Percentiles rank a stretch among this genome's conserved stretches.
phyloP scores from a whole-genome alignment of 2,113 vertebrate genomes.

The human region DNA sequence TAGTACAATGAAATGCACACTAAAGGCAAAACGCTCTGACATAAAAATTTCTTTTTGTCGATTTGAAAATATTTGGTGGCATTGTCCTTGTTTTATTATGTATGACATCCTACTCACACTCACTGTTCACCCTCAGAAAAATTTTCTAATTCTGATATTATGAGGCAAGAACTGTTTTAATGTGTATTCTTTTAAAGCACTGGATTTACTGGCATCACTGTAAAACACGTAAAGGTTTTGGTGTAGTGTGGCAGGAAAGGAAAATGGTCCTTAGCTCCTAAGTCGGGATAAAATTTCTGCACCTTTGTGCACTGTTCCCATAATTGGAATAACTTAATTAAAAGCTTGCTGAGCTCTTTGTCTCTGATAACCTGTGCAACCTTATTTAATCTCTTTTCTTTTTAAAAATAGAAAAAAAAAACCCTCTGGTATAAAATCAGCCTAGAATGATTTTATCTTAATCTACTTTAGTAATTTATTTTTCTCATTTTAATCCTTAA shows the following conservation, averaged over 20 bases:
- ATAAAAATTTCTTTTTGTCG: not conserved
- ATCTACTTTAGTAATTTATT: constrained; percentile 1
- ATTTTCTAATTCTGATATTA: not conserved
- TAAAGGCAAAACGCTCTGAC: not conserved
- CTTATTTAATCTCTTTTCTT: not conserved
- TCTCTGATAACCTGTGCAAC: not conserved
- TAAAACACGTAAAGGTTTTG: not conserved
- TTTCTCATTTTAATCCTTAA: not conserved
- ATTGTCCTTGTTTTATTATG: not conserved
- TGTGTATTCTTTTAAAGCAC: not conserved
- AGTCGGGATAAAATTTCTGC: not conserved
- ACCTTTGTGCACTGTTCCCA: not conserved
- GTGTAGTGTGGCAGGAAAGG: not conserved
- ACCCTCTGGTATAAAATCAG: not conserved
- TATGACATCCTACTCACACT: not conserved
- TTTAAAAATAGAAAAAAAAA: not conserved
- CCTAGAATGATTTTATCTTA: constrained; percentile 29
- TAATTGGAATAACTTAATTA: constrained; percentile 43
- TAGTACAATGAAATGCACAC: not conserved
- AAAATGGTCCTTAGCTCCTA: not conserved
- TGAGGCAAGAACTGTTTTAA: not conserved
- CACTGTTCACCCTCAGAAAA: not conserved
- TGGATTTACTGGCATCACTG: not conserved
- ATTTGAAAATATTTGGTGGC: not conserved
- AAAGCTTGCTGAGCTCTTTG: constrained; percentile 11